A percentile compares a stretch with the other conserved stretches of the same genome.
These are phyloP conservation scores for Thunnus maccoyii DNA, from an alignment of 2,113 vertebrate genomes.

Conservation along the genomic window DNA sequence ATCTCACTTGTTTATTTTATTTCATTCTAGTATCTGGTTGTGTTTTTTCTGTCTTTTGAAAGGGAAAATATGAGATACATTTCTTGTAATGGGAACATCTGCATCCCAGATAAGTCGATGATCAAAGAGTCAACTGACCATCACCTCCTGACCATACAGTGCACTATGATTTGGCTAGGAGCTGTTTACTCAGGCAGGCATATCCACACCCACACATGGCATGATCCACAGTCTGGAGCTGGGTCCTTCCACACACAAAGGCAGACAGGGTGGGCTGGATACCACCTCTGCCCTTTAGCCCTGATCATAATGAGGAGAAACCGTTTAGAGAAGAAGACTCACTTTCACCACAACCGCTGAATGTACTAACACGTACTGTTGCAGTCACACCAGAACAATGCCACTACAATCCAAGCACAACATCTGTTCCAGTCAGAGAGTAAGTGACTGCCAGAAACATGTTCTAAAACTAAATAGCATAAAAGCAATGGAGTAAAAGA, in stretches of 20 bases:
- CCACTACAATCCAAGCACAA: slow-evolving; percentile 77
- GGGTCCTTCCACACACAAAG: slow-evolving; percentile 3
- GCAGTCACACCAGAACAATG: slow-evolving; percentile 77
- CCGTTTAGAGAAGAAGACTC: slow-evolving; percentile 54
- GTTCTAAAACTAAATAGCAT: slow-evolving; percentile 76
- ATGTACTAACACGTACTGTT: slow-evolving; percentile 60
- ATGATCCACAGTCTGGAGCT: slow-evolving; percentile 17
- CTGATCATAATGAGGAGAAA: slow-evolving; percentile 52
- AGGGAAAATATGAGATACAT: slow-evolving; percentile 34
- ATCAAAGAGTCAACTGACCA: slow-evolving; percentile 67
- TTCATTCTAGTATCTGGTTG: slow-evolving; percentile 6
- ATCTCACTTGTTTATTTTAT: background rate
- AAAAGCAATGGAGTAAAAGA: slow-evolving; percentile 74
- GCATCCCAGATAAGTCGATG: slow-evolving; percentile 53
- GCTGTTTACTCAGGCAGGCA: slow-evolving; percentile 61
- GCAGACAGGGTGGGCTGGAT: slow-evolving; percentile 53
- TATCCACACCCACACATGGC: slow-evolving; percentile 39
- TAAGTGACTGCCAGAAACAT: slow-evolving; percentile 74
- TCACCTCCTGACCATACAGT: slow-evolving; percentile 54
- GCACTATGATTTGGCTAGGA: slow-evolving; percentile 53
- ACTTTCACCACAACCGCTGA: slow-evolving; percentile 64
- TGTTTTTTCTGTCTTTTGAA: slow-evolving; percentile 12
- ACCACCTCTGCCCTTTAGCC: slow-evolving; percentile 41
- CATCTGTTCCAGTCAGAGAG: slow-evolving; percentile 79
- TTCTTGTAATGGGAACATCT: slow-evolving; percentile 63